Evolutionary conservation across 2,797 vertebrate genomes (phyloP).

Genomic region (Delichon dasypus): DNA sequence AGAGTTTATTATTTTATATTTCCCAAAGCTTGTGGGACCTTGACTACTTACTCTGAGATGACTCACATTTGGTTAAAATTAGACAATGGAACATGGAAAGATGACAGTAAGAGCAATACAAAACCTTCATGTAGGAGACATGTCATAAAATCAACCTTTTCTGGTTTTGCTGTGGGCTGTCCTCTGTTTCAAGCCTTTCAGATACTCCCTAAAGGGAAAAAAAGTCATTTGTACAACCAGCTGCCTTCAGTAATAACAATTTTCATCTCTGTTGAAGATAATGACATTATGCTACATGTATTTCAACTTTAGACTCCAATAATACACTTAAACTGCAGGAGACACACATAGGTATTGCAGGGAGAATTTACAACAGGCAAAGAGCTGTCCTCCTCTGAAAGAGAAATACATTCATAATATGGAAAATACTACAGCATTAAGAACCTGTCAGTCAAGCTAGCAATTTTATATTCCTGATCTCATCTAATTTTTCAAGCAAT

Average conservation of each 20-base stretch:
- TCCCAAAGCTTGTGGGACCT: not conserved
- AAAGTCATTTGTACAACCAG: not conserved
- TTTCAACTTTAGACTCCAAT: not conserved
- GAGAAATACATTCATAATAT: slow-evolving; percentile 17
- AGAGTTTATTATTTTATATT: not conserved
- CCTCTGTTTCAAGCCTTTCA: slow-evolving; percentile 75
- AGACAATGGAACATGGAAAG: not conserved
- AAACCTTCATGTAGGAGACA: not conserved
- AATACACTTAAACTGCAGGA: not conserved
- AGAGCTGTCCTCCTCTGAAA: slow-evolving; percentile 66
- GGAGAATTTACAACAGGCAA: not conserved
- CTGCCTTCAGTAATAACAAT: not conserved
- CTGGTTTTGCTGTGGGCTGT: slow-evolving; percentile 65
- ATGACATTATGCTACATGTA: not conserved
- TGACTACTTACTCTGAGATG: not conserved
- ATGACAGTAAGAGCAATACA: not conserved
- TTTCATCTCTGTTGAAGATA: not conserved
- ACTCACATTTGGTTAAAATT: not conserved
- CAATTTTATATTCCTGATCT: not conserved
- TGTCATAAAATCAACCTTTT: slow-evolving; percentile 61
- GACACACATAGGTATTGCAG: not conserved
- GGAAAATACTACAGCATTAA: not conserved
- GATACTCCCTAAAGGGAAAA: slow-evolving; percentile 73
- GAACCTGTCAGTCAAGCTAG: not conserved
- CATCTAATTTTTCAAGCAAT: not conserved